phyloP scores from a whole-genome alignment of 2,113 vertebrate species.

The Emberiza fucata region DNA sequence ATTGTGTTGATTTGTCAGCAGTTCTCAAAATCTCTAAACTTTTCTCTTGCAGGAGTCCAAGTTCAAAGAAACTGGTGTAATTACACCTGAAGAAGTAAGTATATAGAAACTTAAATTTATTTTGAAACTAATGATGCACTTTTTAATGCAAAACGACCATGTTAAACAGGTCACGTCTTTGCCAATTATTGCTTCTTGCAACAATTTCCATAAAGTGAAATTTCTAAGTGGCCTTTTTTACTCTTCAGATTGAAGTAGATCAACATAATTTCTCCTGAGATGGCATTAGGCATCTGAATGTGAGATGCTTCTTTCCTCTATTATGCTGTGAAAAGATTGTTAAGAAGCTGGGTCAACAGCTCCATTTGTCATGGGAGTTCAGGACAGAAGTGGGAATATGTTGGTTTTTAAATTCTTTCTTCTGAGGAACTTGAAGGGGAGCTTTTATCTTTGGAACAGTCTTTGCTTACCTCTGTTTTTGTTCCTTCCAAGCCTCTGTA shows the following conservation, averaged over 20 bases:
- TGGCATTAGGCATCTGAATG: not conserved
- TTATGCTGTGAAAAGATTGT: not conserved
- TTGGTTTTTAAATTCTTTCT: not conserved
- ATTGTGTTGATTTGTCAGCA: not conserved
- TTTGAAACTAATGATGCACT: not conserved
- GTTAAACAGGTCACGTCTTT: not conserved
- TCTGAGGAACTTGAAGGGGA: not conserved
- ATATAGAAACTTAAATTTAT: not conserved
- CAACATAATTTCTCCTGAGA: not conserved
- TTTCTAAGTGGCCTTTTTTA: not conserved
- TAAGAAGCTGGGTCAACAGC: not conserved
- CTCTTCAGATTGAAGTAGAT: not conserved
- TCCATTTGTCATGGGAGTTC: not conserved
- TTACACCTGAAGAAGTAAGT: slow-evolving; percentile 96
- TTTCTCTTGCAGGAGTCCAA: slow-evolving; percentile 87
- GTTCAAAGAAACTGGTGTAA: slow-evolving; percentile 98
- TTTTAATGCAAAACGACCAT: not conserved
- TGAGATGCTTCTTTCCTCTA: not conserved
- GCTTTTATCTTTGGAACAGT: not conserved
- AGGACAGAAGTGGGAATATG: not conserved
- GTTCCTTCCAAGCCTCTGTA: not conserved
- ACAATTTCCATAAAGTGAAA: not conserved
- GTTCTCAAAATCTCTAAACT: not conserved
- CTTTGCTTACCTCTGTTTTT: not conserved
- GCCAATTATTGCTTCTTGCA: not conserved